A percentile compares a stretch with the other conserved stretches of the same genome.
phyloP scores from a whole-genome alignment of 2,888 invertebrate species.

The Tipula lateralis region DNA sequence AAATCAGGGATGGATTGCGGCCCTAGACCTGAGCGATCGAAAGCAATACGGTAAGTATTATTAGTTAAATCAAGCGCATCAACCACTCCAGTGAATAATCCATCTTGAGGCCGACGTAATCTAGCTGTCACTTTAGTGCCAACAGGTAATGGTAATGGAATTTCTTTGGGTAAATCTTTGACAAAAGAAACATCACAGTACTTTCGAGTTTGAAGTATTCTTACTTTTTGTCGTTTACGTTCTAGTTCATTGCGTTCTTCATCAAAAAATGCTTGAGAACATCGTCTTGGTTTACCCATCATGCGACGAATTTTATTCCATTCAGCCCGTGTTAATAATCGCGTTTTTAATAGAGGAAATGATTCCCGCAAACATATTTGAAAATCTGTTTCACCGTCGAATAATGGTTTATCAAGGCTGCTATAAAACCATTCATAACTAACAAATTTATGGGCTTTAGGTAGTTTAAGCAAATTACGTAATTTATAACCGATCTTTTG shows the following conservation, averaged over 20 bases:
- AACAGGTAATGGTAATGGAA: slow-evolving; percentile 89
- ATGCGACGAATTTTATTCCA: slow-evolving; percentile 93
- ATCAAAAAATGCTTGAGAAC: slow-evolving; percentile 89
- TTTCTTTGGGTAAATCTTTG: slow-evolving; percentile 89
- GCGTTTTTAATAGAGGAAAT: slow-evolving; percentile 85
- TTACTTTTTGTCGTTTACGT: slow-evolving; percentile 83
- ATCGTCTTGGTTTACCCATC: slow-evolving; percentile 96
- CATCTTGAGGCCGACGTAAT: slow-evolving; percentile 88
- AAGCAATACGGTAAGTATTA: slow-evolving; percentile 90
- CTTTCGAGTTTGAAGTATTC: slow-evolving; percentile 89
- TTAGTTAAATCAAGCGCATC: slow-evolving; percentile 94
- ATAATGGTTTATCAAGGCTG: slow-evolving; percentile 91
- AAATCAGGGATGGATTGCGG: slow-evolving; percentile 95
- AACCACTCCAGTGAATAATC: slow-evolving; percentile 87
- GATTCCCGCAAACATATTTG: slow-evolving; percentile 87
- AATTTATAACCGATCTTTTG: slow-evolving; percentile 85
- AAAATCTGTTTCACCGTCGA: slow-evolving; percentile 95
- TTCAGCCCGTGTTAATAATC: slow-evolving; percentile 78
- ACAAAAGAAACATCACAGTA: slow-evolving; percentile 68
- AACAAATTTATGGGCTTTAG: slow-evolving; percentile 99
- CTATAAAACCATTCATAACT: slow-evolving; percentile 99
- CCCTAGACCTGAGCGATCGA: slow-evolving; percentile 86
- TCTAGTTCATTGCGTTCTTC: slow-evolving; percentile 91
- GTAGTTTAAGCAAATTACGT: slow-evolving; percentile 89
- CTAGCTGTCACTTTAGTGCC: slow-evolving; percentile 92